Base-by-base conservation (phyloP, 2,888 invertebrate species). In the Latrodectus hesperus region DNA sequence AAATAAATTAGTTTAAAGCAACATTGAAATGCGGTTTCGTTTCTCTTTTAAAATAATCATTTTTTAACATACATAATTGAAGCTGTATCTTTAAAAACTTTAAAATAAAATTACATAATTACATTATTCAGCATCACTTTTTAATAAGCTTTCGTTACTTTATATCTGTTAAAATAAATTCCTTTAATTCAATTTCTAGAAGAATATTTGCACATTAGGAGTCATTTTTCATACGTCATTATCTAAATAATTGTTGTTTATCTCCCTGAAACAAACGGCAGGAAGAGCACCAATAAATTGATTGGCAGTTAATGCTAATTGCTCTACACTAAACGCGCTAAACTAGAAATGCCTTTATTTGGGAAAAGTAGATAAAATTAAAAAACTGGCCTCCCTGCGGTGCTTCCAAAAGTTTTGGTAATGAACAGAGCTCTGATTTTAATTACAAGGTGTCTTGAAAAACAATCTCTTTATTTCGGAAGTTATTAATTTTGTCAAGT, bases 401-500 rank as follows among this genome's bases (percentile, higher is more conserved):
- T 16, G 60, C 26, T 22, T 67, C 51, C 55, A 26, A 72, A 72
- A 64, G 49, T 85, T 79, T 80, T 55, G 70, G 51, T 71, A 85
- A 75, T 85, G 64, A 85, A 75, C 49, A 79, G 70, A 64, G 52
- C 65, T 68, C 64, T 68, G 60, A 79, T 79, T 79, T 85, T 70
- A 85, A 79, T 85, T 79, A 74, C 74, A 80, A 74, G 53, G 74
- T 73, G 67, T 75, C 60, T 80, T 38, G 70, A 72, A 85, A 74
- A 79, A 75, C 64, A 60, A 12, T 82, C 38, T 72, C 52, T 65
- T 73, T 80, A 72, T 72, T 22, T 26, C 55, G 55, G 70, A 75
- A 85, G 75, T 80, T 75, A 75, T 75, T 85, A 85, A 85, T 80
- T 85, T 74, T 22, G 75, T 64, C 52, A 68, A 67, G 68, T 77